Base-by-base conservation (phyloP, 2,113 vertebrate genomes). In the Scomber scombrus region DNA sequence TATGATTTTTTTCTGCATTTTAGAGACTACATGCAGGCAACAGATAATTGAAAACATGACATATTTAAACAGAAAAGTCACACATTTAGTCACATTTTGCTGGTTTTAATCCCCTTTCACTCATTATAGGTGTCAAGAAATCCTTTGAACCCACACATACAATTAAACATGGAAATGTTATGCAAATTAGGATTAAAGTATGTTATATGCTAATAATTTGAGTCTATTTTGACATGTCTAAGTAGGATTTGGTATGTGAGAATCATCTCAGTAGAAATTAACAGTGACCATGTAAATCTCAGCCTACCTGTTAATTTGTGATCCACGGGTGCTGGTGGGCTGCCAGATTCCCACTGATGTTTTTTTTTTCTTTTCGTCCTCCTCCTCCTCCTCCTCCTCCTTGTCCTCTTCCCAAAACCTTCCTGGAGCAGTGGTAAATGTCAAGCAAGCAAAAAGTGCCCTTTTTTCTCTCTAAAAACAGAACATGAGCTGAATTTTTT, bases 241-340 rank as follows among this genome's bases (percentile, higher is more conserved):
- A 19, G 3, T 16, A 1, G 0, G 12, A 11, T 13, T 23, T 47
- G 31, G 18, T 19, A 1, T n/a, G 0, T 31, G 0, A 46, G 11
- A 60, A 40, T 16, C n/a, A 16, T 45, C 11, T 10, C 14, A 10
- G 21, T 19, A 12, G 13, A 34, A 23, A 34, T 5, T 2, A 47
- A 13, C 19, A 73, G 1, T 31, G 50, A 19, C 2, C 46, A 9
- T 66, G 69, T 40, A 61, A 72, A 45, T 6, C 23, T 68, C n/a
- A 67, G 46, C 86, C 72, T 91, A 93, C 92, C 92, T 91, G 91
- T 88, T 86, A 71, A 71, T 75, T 1, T 76, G 81, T 62, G 75
- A 46, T 78, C 78, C 88, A 43, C 75, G 12, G 69, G 55, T 73
- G 80, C 23, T 64, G 78, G 52, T 66, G 57, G 58, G 66, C 15